Base-by-base conservation (phyloP, 1,140 invertebrate species). In the Bacillus rossius region DNA sequence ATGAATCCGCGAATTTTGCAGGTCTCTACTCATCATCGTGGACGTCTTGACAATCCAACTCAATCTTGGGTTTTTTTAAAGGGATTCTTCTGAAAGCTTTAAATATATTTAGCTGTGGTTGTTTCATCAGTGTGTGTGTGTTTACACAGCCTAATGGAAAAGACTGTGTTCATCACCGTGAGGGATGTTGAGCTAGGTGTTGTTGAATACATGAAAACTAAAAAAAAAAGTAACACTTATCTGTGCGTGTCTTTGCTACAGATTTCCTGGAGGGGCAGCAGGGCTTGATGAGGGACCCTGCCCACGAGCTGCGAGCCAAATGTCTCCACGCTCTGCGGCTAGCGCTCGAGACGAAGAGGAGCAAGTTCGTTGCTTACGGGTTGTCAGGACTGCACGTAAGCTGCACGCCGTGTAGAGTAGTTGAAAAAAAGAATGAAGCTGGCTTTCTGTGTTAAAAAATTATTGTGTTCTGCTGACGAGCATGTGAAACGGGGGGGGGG, bases 271-370 rank as follows among this genome's bases (percentile, higher is more conserved):
- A 87, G 67, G 82, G 86, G 61, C 89, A 92, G 76, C 87, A 89
- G 70, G 84, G 84, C 61, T 79, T 88, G 59, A 73, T 87, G 45
- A 80, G 89, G 61, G 88, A 87, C 71, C 86, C 91, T 16, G 88
- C 90, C 25, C 85, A 92, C 79, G 88, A 93, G 73, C 68, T 94
- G 56, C 81, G 91, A 68, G 83, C 87, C 55, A 86, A 86, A 65
- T 94, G 90, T 75, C 84, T 95, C 64, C 77, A 85, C 60, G 86
- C 89, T 8, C 77, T 95, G 64, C 90, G 92, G 73, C 75, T 90
- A 64, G 88, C 92, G n/a, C 72, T 96, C 51, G 92, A 95, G 73
- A 91, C 86, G 43, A 91, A 89, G 73, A 82, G 86, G 63, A 89
- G 85, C 66, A 91, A 92, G 75, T 84, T 95, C 57, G 84, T 92